Evolutionary conservation across 2,113 vertebrate species (phyloP).

Genomic region (Barbus barbus): DNA sequence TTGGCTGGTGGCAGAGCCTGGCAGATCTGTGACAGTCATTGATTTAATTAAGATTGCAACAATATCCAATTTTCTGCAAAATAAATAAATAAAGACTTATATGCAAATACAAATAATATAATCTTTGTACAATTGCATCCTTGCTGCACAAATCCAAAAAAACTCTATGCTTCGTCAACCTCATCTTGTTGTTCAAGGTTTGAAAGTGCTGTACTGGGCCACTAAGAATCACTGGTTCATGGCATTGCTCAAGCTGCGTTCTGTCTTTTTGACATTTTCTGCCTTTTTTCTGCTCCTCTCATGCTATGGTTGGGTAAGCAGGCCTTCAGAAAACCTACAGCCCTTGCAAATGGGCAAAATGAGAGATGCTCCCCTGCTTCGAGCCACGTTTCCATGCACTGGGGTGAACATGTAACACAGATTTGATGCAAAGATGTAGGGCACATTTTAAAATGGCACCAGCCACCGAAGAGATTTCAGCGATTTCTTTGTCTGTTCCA

Average conservation of each 20-base stretch:
- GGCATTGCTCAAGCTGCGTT: conserved; percentile 13
- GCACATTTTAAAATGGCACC: not conserved
- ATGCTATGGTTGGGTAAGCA: conserved; percentile 6
- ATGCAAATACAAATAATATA: not conserved
- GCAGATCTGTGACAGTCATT: no score
- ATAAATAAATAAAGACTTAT: not conserved
- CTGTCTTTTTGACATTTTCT: conserved; percentile 2
- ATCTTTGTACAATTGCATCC: not conserved
- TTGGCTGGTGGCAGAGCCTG: no score
- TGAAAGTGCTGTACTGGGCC: not conserved
- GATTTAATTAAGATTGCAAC: no score
- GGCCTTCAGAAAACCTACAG: conserved; percentile 16
- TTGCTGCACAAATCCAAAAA: not conserved
- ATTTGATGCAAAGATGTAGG: not conserved
- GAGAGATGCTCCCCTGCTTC: not conserved
- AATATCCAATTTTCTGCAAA: not conserved
- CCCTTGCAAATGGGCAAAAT: conserved; percentile 1
- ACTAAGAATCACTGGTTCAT: not conserved
- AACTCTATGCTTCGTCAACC: not conserved
- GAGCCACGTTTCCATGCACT: not conserved
- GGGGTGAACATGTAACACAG: conserved; percentile 4
- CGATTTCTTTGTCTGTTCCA: not conserved
- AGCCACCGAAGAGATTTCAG: not conserved
- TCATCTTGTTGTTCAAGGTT: not conserved
- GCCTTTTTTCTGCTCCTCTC: conserved; percentile 19